phyloP scores from a whole-genome alignment of 2,113 vertebrate species.

The Dendrocopos noguchii region DNA sequence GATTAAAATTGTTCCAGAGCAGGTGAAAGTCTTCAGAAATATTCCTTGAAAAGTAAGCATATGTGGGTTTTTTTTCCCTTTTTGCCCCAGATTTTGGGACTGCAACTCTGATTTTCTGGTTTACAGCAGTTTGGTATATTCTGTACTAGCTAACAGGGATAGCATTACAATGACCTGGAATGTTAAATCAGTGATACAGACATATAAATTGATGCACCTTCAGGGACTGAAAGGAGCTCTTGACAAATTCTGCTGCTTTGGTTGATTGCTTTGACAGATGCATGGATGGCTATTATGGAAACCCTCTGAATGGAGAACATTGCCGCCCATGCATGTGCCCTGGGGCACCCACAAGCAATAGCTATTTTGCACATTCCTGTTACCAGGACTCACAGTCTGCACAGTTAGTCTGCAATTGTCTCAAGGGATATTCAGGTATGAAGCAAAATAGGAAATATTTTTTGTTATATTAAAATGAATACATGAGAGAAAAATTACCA shows the following conservation, averaged over 20 bases:
- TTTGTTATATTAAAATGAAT: neutral
- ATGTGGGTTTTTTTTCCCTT: accelerated
- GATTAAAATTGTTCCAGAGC: neutral
- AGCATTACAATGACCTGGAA: neutral
- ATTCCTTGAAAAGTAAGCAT: neutral
- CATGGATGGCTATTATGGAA: constrained; percentile 82
- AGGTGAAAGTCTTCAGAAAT: neutral
- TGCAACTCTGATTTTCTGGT: neutral
- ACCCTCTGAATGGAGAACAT: constrained; percentile 72
- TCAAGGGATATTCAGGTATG: constrained; percentile 82
- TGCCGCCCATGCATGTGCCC: constrained; percentile 87
- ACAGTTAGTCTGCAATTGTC: constrained; percentile 80
- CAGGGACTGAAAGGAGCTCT: neutral
- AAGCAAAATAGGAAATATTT: neutral
- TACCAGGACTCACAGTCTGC: constrained; percentile 74
- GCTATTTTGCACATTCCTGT: constrained; percentile 85
- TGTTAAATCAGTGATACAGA: neutral
- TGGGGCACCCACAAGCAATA: constrained; percentile 73
- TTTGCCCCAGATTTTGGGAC: neutral
- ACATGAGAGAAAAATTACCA: neutral
- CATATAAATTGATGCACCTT: neutral
- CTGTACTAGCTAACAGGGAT: neutral
- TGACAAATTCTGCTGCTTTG: neutral
- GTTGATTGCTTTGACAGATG: constrained; percentile 78
- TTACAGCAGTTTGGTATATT: neutral